Evolutionary conservation across 2,888 invertebrate species (phyloP), one percentile per base, ranked within the genome.

Genomic region (Entomobrya multifasciata): DNA sequence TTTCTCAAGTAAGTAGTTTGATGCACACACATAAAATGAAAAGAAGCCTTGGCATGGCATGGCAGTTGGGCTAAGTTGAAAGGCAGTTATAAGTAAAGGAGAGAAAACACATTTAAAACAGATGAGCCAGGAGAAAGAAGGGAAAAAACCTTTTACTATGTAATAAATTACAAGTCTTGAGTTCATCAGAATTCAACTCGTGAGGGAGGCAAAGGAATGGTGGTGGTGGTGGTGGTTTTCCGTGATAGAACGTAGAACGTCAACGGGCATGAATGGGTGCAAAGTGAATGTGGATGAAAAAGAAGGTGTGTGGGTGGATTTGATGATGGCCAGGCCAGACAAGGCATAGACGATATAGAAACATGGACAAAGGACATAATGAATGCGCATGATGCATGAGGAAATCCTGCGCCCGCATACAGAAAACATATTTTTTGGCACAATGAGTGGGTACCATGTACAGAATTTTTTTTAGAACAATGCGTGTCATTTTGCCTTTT

Each of bases 171-270:
- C 72, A 62, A 82, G 74, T 82, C 74, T 74, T 17, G 57, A 60
- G 60, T 74, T 82, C 74, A 82, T 82, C 74, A 82, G 82, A 62
- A 82, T 82, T 74, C 82, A 74, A 52, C 49, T 72, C 82, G 57
- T n/a, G 11, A 11, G n/a, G 65, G 62, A 5, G 25, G n/a, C 20
- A 13, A 17, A 17, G 22, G 25, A 2, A 41, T 36, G 36, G 17
- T 65, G 65, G 13, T 25, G 27, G 41, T 25, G 17, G 11, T 65
- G 55, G 62, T 60, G 49, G 22, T 57, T 74, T n/a, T n/a, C n/a
- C n/a, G 82, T 74, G 47, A 74, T 62, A 74, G 81, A 3, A 79
- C 52, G 76, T 22, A 76, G 2, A 49, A 49, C 5, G 65, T n/a
- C 20, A 60, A 30, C 6, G 22, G 25, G 8, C 36, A 36, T 36